Base-by-base conservation (phyloP, 1,140 invertebrate genomes). In the Lordiphosa mommai region DNA sequence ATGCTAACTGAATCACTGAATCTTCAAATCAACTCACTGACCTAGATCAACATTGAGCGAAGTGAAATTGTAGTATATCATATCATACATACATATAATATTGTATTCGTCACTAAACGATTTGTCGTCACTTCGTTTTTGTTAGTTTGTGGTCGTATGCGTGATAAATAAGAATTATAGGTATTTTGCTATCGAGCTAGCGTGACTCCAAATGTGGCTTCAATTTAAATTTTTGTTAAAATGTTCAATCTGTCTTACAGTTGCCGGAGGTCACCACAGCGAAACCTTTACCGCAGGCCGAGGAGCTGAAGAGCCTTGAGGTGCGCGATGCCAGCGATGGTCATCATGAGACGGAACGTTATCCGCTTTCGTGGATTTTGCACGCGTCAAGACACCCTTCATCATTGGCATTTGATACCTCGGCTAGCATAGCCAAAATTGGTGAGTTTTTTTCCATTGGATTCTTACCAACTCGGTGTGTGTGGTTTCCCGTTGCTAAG, bases 341-440 rank as follows among this genome's bases (percentile, higher is more conserved):
- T 17, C 60, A 61, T 4, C 66, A 74, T 77, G 41, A 67, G 12
- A 86, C 63, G 43, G 63, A 86, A 66, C 64, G 92, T 41, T 94
- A 95, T 80, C 93, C 94, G 17, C 92, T 98, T 34, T 93, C 94
- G 94, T 97, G 58, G 96, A 98, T 63, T 98, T 98, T 88, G 92
- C 93, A 55, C 90, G 95, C 17, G 96, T 98, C 0, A 95, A 97
- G 89, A 95, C 95, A 2, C 96, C 97, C 0, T 97, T 98, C 88
- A 93, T 98, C 63, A 98, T 98, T 60, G 95, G 95, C 6, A 90
- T 98, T 52, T 98, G 97, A 97, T 98, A 72, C 94, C 98, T 96
- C 96, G 72, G 96, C 96, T 13, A 97, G 96, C 88, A 90, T 98
- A 71, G 96, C 96, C 2, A 98, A 98, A 93, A 98, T 98, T 84